Base-by-base conservation (phyloP, 2,888 invertebrate species). In the Cosmia trapezina region DNA sequence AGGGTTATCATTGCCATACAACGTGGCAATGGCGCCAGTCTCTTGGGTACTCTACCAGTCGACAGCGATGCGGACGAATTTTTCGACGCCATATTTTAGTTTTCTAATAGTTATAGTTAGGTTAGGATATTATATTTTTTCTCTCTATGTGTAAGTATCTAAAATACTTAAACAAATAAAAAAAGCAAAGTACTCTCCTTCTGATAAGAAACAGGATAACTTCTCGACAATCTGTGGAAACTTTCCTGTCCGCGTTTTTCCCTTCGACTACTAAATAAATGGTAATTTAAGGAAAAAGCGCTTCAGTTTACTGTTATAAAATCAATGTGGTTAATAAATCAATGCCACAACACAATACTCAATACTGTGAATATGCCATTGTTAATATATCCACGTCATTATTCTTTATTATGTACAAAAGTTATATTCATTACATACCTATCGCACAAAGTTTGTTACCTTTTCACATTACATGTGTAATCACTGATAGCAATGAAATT, bases 401-500 rank as follows among this genome's bases (percentile, higher is more conserved):
- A 45, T 56, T 61, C 60, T 63, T 19, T 59, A 22, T 28, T 74
- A 37, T 37, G 12, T 47, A 22, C 33, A 68, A 74, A n/a, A 57
- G 17, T 47, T n/a, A 51, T 69, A 49, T 45, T 60, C n/a, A 65
- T 61, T 33, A 56, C 45, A 56, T n/a, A n/a, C n/a, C n/a, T 22
- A 63, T 70, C 45, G 41, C 22, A 45, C 41, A 45, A 43, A 51
- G 54, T 70, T 79, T 76, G 65, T 81, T 79, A 59, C 70, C 59
- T 66, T 81, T 60, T 70, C 37, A 54, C 62, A 70, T 81, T 47
- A 61, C 49, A 41, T 57, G 5, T 12, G 57, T 62, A 3, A 57
- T 59, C 22, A 53, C 19, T 33, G 59, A 79, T 80, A 79, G 22
- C 41, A 72, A 63, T 63, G 37, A 79, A 56, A 76, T 80, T 72